Conservation (phyloP, 1,140 invertebrate genomes). For the Stegodyphus mimosarum region DNA sequence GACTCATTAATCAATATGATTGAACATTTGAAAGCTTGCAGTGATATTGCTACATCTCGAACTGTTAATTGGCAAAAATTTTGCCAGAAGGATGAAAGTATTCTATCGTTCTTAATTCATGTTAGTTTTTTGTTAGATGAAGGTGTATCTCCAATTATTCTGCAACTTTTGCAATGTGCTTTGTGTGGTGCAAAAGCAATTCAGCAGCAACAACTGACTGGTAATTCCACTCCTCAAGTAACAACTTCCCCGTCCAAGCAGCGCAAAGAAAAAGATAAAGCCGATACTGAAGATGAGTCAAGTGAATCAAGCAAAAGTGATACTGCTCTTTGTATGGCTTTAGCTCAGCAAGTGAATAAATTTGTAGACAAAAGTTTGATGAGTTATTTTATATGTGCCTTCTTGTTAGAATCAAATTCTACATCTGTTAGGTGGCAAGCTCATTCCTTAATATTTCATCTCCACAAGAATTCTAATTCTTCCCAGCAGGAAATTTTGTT, state of each 20-base stretch:
- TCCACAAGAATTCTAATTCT: conserved; percentile 82
- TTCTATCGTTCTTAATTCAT: conserved; percentile 82
- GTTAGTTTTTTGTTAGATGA: conserved; percentile 88
- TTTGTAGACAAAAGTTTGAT: conserved; percentile 77
- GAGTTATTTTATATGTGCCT: conserved; percentile 86
- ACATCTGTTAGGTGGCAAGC: conserved; percentile 95
- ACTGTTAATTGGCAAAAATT: conserved; percentile 96
- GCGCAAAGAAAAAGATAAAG: conserved; percentile 67
- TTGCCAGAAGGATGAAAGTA: conserved; percentile 78
- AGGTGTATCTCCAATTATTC: conserved; percentile 89
- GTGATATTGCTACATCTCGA: conserved; percentile 90
- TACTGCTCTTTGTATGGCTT: conserved; percentile 75
- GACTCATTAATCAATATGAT: conserved; percentile 91
- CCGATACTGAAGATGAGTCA: conserved; percentile 55
- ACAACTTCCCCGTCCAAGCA: conserved; percentile 64
- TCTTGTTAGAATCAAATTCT: conserved; percentile 92
- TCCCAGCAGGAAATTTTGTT: conserved; percentile 82
- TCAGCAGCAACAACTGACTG: conserved; percentile 57
- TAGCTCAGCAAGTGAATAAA: conserved; percentile 80
- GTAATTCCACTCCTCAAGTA: conserved; percentile 46
- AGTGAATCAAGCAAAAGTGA: conserved; percentile 74
- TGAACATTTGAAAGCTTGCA: conserved; percentile 93
- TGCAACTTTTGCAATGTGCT: conserved; percentile 89
- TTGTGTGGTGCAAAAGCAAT: conserved; percentile 73
- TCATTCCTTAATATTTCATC: conserved; percentile 85